A percentile compares a stretch with the other conserved stretches of the same genome.
Evolutionary conservation across 2,113 vertebrate species (phyloP).

Genomic region (Progne subis): DNA sequence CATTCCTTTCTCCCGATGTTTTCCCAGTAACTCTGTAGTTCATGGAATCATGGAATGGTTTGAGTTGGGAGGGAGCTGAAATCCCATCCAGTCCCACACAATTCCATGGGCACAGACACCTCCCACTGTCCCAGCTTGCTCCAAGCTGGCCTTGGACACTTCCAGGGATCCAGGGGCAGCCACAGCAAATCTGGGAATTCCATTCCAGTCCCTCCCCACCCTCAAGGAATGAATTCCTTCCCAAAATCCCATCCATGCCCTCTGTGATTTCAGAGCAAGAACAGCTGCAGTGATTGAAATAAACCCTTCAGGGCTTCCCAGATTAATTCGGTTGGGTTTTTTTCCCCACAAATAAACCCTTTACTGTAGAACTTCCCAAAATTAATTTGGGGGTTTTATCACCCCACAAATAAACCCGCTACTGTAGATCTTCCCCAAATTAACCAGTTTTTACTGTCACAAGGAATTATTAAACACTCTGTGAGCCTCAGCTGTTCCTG

Average conservation of each 20-base stretch:
- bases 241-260: neutral
- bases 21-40: neutral
- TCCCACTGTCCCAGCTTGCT: rapidly evolving
- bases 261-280: neutral
- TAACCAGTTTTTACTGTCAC: neutral
- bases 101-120: neutral
- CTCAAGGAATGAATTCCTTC: neutral
- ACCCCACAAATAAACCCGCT: neutral
- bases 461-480: rapidly evolving
- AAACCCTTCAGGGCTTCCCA: neutral
- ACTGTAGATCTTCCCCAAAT: neutral
- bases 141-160: neutral
- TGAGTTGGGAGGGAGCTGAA: neutral
- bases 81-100: too few species aligned
- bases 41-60: neutral
- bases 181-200: neutral
- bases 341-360: neutral
- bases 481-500: neutral
- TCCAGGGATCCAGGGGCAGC: neutral
- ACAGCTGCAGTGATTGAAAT: neutral
- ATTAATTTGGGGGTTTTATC: neutral
- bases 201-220: neutral
- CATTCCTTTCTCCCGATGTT: rapidly evolving
- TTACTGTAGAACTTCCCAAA: neutral
- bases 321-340: neutral